phyloP scores from a whole-genome alignment of 2,113 vertebrate genomes.

The Syngnathoides biaculeatus region DNA sequence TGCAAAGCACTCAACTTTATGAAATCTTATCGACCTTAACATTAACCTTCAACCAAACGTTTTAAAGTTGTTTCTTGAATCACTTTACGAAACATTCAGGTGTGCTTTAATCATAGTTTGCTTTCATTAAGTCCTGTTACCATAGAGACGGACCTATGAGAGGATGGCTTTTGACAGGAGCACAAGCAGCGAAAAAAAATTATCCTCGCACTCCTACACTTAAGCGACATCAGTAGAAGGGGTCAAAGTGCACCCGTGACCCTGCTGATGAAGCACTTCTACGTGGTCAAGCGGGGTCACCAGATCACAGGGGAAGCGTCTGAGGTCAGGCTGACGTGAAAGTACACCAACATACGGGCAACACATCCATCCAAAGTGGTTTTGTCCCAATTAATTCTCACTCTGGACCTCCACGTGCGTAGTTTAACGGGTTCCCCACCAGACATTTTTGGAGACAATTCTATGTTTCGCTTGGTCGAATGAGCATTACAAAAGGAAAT shows the following conservation, averaged over 20 bases:
- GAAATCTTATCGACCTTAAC: constrained; percentile 31
- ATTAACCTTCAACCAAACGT: constrained; percentile 31
- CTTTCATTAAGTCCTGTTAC: constrained; percentile 5
- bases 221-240: not conserved
- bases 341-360: constrained; percentile 12
- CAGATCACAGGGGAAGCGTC: constrained; percentile 25
- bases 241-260: constrained; percentile 41
- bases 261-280: constrained; percentile 52
- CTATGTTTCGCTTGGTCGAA: not conserved
- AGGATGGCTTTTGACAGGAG: constrained; percentile 25
- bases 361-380: constrained; percentile 14
- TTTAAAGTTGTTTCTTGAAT: constrained; percentile 7
- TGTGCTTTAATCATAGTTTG: not conserved
- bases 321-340: constrained; percentile 39
- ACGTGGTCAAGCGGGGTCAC: constrained; percentile 59
- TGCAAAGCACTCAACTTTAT: constrained; percentile 23
- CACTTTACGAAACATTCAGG: not conserved
- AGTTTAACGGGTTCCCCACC: not conserved
- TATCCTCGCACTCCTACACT: constrained; percentile 16
- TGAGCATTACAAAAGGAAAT: not conserved
- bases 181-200: constrained; percentile 11
- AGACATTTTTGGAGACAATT: not conserved
- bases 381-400: not conserved
- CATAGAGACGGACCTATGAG: not conserved
- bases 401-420: not conserved